Evolutionary conservation across 2,797 vertebrate genomes (phyloP).

Genomic region (Hyperoplus lanceolatus): DNA sequence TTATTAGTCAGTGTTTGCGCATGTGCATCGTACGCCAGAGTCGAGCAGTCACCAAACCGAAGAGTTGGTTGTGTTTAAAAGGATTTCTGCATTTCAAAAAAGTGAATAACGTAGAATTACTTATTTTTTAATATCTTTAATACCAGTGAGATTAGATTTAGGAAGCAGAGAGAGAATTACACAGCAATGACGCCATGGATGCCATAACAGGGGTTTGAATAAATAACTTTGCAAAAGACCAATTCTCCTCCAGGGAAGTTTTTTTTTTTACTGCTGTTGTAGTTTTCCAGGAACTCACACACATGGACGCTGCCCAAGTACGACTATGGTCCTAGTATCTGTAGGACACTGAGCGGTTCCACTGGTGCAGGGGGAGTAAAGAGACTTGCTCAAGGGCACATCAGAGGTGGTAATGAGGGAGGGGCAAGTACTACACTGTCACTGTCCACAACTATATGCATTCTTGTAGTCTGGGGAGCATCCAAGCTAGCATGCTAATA

Average conservation of each 20-base stretch:
- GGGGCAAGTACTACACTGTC: neutral
- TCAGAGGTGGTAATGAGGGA: neutral
- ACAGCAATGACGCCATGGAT: no score
- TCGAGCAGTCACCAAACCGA: neutral
- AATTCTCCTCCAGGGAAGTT: constrained; percentile 6
- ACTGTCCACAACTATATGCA: neutral
- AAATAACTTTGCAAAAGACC: neutral
- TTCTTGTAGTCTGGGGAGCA: neutral
- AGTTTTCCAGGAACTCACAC: constrained; percentile 2
- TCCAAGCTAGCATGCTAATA: neutral
- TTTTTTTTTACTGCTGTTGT: neutral
- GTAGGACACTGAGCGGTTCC: neutral
- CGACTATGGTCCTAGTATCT: neutral
- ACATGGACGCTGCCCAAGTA: neutral
- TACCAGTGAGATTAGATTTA: no score
- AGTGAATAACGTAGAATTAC: neutral
- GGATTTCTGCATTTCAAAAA: neutral
- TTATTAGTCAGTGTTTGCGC: neutral
- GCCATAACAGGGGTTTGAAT: neutral
- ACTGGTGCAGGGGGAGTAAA: neutral
- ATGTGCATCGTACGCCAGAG: neutral
- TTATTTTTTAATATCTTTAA: no score
- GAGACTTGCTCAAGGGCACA: neutral
- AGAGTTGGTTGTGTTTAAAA: neutral
- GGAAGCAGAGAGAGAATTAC: no score